Evolutionary conservation across 2,797 vertebrate species (phyloP).

Genomic region (Carcharodon carcharias): DNA sequence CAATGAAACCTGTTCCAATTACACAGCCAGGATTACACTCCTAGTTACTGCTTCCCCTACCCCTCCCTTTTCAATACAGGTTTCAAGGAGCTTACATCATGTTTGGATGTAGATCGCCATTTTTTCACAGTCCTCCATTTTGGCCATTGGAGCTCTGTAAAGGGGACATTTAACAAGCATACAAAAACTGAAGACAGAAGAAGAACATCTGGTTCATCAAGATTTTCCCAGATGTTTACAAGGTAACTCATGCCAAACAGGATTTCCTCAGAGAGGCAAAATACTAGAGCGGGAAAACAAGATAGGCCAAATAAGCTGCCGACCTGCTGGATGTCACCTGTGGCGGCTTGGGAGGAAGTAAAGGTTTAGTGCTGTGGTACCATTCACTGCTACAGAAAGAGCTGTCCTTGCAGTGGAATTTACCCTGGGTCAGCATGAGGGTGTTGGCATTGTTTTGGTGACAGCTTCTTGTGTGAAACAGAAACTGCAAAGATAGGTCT

Average conservation of each 20-base stretch:
- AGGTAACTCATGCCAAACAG: too few relatives aligned
- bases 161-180: neutral
- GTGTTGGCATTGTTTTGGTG: too few relatives aligned
- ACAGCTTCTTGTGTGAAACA: neutral
- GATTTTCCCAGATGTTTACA: too few relatives aligned
- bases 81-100: neutral
- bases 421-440: neutral
- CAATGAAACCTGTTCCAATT: neutral
- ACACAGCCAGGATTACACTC: neutral
- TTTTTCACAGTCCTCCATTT: neutral
- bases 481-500: neutral
- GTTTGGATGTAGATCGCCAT: neutral
- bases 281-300: neutral
- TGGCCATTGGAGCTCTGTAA: neutral
- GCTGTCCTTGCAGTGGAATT: neutral
- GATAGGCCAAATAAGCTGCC: neutral
- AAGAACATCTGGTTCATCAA: neutral
- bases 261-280: too few relatives aligned
- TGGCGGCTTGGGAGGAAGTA: neutral
- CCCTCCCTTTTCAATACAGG: neutral
- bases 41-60: neutral
- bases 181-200: neutral
- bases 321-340: neutral
- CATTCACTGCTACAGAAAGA: neutral
- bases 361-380: neutral